A percentile compares a stretch with the other conserved stretches of the same genome.
These are phyloP conservation scores for Sphaerophoria taeniata DNA, from an alignment of 2,888 invertebrate species.

Conservation along the genomic window DNA sequence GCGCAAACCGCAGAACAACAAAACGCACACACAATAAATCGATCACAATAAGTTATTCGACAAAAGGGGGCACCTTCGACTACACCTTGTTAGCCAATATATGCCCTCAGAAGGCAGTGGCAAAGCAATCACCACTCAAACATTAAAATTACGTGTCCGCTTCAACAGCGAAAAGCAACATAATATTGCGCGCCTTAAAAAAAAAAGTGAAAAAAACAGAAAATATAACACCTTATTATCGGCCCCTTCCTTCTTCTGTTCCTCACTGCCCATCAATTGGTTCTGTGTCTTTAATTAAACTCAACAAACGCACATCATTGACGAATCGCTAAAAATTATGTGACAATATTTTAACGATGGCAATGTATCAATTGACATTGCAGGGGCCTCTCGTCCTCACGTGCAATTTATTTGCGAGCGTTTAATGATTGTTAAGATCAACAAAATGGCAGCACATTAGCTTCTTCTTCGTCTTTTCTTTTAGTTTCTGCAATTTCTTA, in stretches of 20 bases:
- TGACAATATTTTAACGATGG: conserved; percentile 77
- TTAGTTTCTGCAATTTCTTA: background rate
- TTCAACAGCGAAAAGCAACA: background rate
- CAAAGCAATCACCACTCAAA: conserved; percentile 47
- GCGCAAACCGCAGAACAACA: conserved; percentile 35
- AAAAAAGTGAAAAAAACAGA: background rate
- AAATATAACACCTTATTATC: conserved; percentile 12
- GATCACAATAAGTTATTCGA: conserved; percentile 69
- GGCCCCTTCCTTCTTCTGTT: background rate
- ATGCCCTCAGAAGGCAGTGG: background rate
- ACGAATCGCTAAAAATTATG: conserved; percentile 75
- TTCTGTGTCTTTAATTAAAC: conserved; percentile 34
- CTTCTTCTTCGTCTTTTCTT: conserved; percentile 38
- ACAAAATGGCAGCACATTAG: conserved; percentile 53
- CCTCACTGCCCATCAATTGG: conserved; percentile 50
- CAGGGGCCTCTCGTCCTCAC: conserved; percentile 41
- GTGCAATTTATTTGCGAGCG: conserved; percentile 57
- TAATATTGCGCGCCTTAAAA: conserved; percentile 1
- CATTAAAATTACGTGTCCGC: conserved; percentile 64
- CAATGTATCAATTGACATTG: conserved; percentile 75
- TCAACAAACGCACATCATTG: conserved; percentile 48
- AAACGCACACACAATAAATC: conserved; percentile 60
- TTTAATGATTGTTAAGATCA: conserved; percentile 71
- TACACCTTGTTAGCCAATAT: background rate
- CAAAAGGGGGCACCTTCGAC: conserved; percentile 38